Conservation (phyloP, 1,140 invertebrate genomes). For the Frieseomelitta varia region DNA sequence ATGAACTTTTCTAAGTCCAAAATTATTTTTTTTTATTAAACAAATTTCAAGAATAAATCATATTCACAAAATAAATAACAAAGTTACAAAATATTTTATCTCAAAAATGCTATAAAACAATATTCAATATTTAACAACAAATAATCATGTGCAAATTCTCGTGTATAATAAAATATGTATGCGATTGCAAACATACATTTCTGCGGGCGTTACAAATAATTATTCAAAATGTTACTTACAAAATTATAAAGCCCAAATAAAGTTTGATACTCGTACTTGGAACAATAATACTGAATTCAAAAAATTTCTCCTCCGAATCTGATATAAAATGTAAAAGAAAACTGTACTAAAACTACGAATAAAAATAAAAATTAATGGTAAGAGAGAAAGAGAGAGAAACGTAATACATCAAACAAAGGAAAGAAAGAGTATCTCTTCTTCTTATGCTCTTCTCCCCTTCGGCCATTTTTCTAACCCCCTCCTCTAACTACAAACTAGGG, state of each 20-base stretch:
- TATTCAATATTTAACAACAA: not conserved
- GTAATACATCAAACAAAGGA: not conserved
- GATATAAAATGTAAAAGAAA: not conserved
- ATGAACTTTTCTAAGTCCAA: not conserved
- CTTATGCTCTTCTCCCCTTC: slow-evolving; percentile 33
- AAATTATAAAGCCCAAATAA: not conserved
- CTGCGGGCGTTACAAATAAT: not conserved
- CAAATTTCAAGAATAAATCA: not conserved
- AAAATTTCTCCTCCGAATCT: not conserved
- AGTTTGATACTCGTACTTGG: not conserved
- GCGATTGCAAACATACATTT: not conserved
- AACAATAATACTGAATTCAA: not conserved
- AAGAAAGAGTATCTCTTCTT: slow-evolving; percentile 13
- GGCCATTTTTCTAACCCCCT: slow-evolving; percentile 72
- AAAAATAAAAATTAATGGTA: not conserved
- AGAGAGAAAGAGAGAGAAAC: not conserved
- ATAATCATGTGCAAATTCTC: not conserved
- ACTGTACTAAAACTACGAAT: not conserved
- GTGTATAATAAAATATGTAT: not conserved
- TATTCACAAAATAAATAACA: not conserved
- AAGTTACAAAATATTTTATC: not conserved
- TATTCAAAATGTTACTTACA: not conserved
- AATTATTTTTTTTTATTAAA: not conserved
- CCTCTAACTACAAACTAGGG: slow-evolving; percentile 47
- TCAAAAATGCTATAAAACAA: not conserved